Evolutionary conservation across 2,797 vertebrate species (phyloP).

Genomic region (Anomalospiza imberbis): DNA sequence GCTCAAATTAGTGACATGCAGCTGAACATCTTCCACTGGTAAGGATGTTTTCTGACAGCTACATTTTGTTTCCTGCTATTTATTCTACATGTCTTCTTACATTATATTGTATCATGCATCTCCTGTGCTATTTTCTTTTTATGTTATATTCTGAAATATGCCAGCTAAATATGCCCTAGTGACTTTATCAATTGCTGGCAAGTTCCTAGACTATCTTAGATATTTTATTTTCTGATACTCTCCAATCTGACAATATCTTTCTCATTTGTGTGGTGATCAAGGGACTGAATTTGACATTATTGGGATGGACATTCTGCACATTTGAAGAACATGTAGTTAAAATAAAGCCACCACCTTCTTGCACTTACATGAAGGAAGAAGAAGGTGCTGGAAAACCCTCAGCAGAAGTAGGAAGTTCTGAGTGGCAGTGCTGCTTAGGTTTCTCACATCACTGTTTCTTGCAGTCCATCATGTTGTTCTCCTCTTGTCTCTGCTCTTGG

Average conservation of each 20-base stretch:
- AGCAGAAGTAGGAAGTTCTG: neutral
- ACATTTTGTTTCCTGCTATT: neutral
- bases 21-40: neutral
- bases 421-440: neutral
- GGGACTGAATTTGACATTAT: neutral
- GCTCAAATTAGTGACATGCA: neutral
- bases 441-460: neutral
- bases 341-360: neutral
- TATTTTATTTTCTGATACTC: neutral
- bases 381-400: neutral
- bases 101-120: neutral
- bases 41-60: neutral
- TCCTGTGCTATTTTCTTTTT: neutral
- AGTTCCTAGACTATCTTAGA: neutral
- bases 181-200: neutral
- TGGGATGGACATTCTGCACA: neutral
- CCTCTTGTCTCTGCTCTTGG: neutral
- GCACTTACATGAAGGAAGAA: neutral
- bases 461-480: neutral
- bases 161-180: neutral
- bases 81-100: neutral
- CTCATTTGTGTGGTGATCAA: neutral
- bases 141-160: neutral
- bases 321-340: neutral
- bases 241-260: neutral